These are phyloP conservation scores for Caenorhabditis sinica DNA, from an alignment of 2,888 invertebrate species.

Conservation along the genomic window DNA sequence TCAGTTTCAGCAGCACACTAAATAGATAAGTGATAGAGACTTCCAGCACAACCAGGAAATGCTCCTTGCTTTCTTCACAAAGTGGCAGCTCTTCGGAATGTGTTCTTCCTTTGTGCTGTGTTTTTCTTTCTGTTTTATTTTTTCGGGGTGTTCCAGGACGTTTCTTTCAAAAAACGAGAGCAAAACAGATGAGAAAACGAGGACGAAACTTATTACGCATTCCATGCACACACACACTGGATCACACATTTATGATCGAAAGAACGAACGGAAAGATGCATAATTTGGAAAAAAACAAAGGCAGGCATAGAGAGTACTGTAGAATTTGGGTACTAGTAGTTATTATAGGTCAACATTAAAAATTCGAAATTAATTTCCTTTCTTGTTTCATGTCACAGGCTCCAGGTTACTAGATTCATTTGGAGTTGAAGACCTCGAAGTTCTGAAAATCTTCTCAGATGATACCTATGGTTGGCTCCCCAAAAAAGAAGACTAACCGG, in stretches of 20 bases:
- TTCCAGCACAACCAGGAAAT: conserved; percentile 1
- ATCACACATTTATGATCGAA: conserved; percentile 34
- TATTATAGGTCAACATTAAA: too few relatives aligned
- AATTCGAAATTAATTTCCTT: too few relatives aligned
- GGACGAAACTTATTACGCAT: conserved; percentile 45
- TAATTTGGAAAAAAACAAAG: background rate
- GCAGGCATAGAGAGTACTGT: too few relatives aligned
- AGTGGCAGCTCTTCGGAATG: background rate
- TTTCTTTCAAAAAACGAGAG: background rate
- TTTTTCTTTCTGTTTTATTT: conserved; percentile 19
- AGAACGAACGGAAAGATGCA: background rate
- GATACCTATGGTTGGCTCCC: too few relatives aligned
- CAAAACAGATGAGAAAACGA: background rate
- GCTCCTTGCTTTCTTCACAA: background rate
- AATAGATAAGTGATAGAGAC: conserved; percentile 13
- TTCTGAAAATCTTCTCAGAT: too few relatives aligned
- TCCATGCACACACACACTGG: conserved; percentile 37
- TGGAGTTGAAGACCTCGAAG: too few relatives aligned
- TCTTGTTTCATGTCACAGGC: too few relatives aligned
- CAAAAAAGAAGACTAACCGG: background rate
- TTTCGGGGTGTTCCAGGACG: background rate
- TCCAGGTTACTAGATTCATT: too few relatives aligned
- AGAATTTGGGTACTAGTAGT: too few relatives aligned
- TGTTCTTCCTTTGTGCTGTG: background rate
- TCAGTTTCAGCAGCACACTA: background rate